Conservation (phyloP, 2,888 invertebrate species). For the Minunthozetes semirufus region DNA sequence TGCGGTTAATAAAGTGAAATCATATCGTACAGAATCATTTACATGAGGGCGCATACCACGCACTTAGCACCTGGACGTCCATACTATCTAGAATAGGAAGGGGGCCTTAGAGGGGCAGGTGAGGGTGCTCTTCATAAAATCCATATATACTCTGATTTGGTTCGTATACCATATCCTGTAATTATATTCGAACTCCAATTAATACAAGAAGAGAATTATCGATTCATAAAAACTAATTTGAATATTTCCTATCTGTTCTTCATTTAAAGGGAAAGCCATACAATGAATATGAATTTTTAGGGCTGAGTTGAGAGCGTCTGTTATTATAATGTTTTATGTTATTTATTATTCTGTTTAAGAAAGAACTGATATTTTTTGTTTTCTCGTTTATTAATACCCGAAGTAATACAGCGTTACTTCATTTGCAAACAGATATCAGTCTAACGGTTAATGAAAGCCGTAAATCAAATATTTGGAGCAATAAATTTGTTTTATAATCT, state of each 20-base stretch:
- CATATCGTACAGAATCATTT: conserved; percentile 17
- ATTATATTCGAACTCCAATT: conserved; percentile 16
- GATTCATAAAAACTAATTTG: background rate
- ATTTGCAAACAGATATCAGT: background rate
- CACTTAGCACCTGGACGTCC: conserved; percentile 17
- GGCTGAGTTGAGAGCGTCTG: background rate
- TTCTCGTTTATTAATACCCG: background rate
- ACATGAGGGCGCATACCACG: conserved; percentile 3
- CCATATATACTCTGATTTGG: background rate
- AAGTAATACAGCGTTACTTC: background rate
- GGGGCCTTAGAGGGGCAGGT: conserved; percentile 22
- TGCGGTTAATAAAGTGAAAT: conserved; percentile 21
- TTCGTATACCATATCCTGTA: conserved; percentile 24
- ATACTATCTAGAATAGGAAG: background rate
- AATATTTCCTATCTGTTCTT: conserved; percentile 6
- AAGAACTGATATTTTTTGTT: background rate
- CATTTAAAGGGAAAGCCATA: background rate
- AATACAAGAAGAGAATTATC: background rate
- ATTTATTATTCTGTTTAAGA: background rate
- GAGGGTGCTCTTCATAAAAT: background rate
- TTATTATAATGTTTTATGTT: background rate
- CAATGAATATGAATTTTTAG: background rate
- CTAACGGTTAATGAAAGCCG: background rate
- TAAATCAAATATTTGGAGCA: background rate
- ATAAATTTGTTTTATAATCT: background rate